phyloP scores from a whole-genome alignment of 2,797 vertebrate genomes.

The Liparis tanakae region DNA sequence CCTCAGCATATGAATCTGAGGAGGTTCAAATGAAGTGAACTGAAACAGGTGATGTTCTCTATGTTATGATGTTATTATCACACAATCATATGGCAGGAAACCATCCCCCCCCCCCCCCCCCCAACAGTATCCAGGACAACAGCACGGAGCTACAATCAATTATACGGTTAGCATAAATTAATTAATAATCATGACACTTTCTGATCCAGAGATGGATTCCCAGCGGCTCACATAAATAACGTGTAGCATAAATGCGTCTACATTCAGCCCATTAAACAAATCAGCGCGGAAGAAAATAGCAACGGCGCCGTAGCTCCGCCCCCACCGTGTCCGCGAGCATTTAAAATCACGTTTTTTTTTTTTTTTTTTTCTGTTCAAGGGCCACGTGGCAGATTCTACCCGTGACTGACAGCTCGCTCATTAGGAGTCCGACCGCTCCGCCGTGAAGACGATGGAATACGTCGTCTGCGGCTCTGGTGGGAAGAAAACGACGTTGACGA shows the following conservation, averaged over 20 bases:
- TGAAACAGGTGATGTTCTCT: not conserved
- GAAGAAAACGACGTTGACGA: not conserved
- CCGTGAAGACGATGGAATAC: not conserved
- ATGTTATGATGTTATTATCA: too few relatives aligned
- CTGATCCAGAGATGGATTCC: not conserved
- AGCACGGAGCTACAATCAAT: not conserved
- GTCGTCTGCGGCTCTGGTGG: not conserved
- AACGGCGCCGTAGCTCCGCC: not conserved
- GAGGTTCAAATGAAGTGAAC: constrained; percentile 6
- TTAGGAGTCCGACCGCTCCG: not conserved
- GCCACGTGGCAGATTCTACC: not conserved
- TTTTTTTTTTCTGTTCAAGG: not conserved
- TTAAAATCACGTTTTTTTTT: not conserved
- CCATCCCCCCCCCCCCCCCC: not conserved
- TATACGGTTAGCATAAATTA: not conserved
- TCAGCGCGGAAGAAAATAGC: not conserved
- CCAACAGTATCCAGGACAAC: not conserved
- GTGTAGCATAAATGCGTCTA: not conserved
- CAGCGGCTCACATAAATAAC: constrained; percentile 13
- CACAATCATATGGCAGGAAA: not conserved
- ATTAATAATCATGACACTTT: not conserved
- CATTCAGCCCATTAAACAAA: not conserved
- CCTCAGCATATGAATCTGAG: constrained; percentile 12
- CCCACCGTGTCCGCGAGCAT: not conserved
- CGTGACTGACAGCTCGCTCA: not conserved